A percentile compares a stretch with the other conserved stretches of the same genome.
phyloP scores from a whole-genome alignment of 2,888 invertebrate species.

The Mystacides longicornis region DNA sequence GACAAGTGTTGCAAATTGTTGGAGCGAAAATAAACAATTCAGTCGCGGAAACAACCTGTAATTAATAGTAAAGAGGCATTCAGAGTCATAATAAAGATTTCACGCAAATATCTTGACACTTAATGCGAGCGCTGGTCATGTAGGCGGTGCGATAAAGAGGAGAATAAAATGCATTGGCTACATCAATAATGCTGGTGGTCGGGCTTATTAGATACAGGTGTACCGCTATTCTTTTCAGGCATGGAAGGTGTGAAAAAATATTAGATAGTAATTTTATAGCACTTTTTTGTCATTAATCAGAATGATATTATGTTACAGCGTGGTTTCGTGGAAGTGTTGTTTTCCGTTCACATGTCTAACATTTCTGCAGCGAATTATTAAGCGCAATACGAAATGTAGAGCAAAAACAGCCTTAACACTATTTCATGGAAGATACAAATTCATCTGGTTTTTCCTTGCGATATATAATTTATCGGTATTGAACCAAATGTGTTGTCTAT shows the following conservation, averaged over 20 bases:
- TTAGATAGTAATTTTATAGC: not conserved
- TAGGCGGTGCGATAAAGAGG: not conserved
- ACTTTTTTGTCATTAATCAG: not conserved
- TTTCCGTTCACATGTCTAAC: too few species aligned
- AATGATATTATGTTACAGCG: too few species aligned
- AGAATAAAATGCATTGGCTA: too few species aligned
- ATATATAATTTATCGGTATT: not conserved
- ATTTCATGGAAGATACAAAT: not conserved
- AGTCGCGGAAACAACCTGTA: not conserved
- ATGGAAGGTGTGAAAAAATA: slow-evolving; percentile 1
- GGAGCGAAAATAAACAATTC: too few species aligned
- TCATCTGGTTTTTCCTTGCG: not conserved
- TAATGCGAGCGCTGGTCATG: not conserved
- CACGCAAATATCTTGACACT: not conserved
- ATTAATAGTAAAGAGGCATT: not conserved
- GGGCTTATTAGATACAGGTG: not conserved
- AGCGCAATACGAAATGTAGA: not conserved
- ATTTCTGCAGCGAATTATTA: too few species aligned
- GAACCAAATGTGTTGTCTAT: not conserved
- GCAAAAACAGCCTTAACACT: not conserved
- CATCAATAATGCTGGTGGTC: not conserved
- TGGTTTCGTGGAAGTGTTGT: too few species aligned
- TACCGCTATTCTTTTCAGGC: not conserved
- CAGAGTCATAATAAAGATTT: not conserved
- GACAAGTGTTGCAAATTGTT: too few species aligned